phyloP scores from a whole-genome alignment of 2,888 invertebrate species.

The Balanococcus diminutus region DNA sequence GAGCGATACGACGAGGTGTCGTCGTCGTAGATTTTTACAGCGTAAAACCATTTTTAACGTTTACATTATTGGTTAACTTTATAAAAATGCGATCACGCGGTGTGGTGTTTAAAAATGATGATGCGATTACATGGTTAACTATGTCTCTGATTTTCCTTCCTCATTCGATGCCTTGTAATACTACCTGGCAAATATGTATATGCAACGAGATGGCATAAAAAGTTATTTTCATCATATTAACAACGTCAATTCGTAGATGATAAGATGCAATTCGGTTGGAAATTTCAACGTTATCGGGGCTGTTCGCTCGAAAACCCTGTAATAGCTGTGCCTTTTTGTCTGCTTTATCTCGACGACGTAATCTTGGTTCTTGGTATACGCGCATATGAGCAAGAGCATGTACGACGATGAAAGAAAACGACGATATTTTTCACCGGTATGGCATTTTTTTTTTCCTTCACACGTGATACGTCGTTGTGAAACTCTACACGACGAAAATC shows the following conservation, averaged over 20 bases:
- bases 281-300: neutral
- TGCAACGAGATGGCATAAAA: neutral
- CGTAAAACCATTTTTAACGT: conserved; percentile 5
- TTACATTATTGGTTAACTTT: conserved; percentile 24
- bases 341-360: neutral
- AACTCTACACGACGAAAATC: no score
- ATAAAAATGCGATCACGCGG: neutral
- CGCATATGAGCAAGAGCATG: neutral
- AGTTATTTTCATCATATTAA: conserved; percentile 21
- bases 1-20: neutral
- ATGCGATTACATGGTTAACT: conserved; percentile 16
- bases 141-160: neutral
- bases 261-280: neutral
- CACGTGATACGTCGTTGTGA: no score
- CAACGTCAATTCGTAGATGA: neutral
- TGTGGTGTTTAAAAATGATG: neutral
- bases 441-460: no score
- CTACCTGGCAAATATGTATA: neutral
- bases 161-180: neutral
- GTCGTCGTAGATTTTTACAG: neutral
- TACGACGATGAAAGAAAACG: neutral
- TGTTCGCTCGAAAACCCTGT: neutral
- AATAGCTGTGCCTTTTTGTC: neutral
- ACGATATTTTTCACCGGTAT: neutral
- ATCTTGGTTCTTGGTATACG: neutral